Evolutionary conservation across 2,888 invertebrate species (phyloP).

Genomic region (Sarcophaga carnaria): DNA sequence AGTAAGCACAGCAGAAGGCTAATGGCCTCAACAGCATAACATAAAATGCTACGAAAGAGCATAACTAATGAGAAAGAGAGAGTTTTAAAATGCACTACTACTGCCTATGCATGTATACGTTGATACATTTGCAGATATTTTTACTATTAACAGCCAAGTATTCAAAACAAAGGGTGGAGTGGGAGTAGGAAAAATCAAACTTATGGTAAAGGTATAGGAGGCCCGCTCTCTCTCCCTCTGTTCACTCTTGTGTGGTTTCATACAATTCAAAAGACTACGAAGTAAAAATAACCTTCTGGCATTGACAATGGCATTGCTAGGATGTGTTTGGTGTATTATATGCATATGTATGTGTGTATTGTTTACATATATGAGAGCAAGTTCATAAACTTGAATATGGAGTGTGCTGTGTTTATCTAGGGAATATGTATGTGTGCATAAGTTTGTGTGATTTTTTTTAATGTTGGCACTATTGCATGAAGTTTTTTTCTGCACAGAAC

Average conservation of each 20-base stretch:
- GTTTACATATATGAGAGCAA: background rate
- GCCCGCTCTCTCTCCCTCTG: background rate
- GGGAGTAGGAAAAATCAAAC: background rate
- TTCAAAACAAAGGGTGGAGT: too few relatives aligned
- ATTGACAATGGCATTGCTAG: slow-evolving; percentile 71
- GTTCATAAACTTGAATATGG: slow-evolving; percentile 4
- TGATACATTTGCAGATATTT: too few relatives aligned
- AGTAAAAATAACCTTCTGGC: slow-evolving; percentile 65
- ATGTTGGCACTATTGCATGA: slow-evolving; percentile 62
- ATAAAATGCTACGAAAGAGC: background rate
- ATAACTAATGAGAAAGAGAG: slow-evolving; percentile 16
- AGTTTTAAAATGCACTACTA: slow-evolving; percentile 34
- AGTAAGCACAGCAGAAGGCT: slow-evolving; percentile 38
- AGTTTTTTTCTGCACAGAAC: slow-evolving; percentile 35
- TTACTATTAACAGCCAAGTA: too few relatives aligned
- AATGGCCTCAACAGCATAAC: slow-evolving; percentile 65
- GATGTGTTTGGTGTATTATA: slow-evolving; percentile 34
- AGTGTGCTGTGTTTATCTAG: slow-evolving; percentile 17
- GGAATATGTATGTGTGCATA: too few relatives aligned
- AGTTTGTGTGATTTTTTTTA: slow-evolving; percentile 22
- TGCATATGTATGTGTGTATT: background rate
- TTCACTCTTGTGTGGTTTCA: background rate
- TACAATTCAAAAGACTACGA: slow-evolving; percentile 31
- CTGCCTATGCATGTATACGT: background rate
- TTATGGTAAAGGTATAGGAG: background rate